Percentiles rank a stretch among this genome's conserved stretches.
Evolutionary conservation across 2,113 vertebrate genomes (phyloP).

Genomic region (Ursus arctos): DNA sequence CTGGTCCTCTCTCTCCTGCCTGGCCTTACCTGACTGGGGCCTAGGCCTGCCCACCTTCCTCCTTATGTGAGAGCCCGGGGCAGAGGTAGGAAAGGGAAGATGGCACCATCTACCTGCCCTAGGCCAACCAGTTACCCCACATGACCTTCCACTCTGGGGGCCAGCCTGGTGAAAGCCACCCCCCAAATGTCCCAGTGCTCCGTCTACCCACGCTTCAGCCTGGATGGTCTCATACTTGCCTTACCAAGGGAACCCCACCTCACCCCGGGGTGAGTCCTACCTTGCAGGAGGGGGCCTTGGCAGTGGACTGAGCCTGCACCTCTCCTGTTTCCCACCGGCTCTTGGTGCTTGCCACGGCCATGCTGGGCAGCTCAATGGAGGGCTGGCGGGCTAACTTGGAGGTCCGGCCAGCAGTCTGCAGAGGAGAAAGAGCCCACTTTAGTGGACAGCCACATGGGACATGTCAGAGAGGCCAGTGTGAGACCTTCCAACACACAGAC

Average conservation of each 20-base stretch:
- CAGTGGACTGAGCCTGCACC: conserved; percentile 85
- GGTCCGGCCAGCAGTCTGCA: conserved; percentile 89
- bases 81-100: too few species aligned
- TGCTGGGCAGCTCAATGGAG: conserved; percentile 90
- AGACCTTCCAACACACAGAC: rapidly evolving
- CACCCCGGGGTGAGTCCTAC: conserved; percentile 70
- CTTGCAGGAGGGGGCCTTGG: conserved; percentile 88
- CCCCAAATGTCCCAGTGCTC: rapidly evolving
- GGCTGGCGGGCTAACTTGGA: conserved; percentile 86
- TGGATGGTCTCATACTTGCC: rapidly evolving
- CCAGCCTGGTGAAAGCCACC: rapidly evolving
- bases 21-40: not conserved
- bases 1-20: not conserved
- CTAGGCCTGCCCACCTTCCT: rapidly evolving
- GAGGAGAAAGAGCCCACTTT: not conserved
- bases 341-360: conserved; percentile 93
- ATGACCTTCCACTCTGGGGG: rapidly evolving
- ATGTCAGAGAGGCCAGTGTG: too few species aligned
- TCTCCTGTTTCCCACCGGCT: conserved; percentile 95
- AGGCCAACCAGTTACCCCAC: too few species aligned
- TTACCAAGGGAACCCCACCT: rapidly evolving
- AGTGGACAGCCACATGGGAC: not conserved
- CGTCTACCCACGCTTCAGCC: not conserved
- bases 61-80: rapidly evolving
- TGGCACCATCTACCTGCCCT: rapidly evolving